These are phyloP conservation scores for Calephelis virginiensis DNA, from an alignment of 1,140 invertebrate genomes.

Conservation along the genomic window DNA sequence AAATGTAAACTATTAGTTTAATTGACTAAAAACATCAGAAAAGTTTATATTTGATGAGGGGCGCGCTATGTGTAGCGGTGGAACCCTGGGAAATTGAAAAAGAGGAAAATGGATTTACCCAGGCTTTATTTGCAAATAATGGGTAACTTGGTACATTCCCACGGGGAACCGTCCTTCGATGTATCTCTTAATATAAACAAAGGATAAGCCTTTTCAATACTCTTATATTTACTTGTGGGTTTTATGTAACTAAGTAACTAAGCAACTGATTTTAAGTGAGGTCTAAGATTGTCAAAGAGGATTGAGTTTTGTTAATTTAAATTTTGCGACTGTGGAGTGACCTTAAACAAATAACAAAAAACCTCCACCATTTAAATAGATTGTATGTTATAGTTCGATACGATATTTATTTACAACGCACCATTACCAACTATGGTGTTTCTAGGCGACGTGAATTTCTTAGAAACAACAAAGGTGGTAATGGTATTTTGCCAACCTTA, in stretches of 20 bases:
- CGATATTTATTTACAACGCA: no score
- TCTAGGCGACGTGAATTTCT: no score
- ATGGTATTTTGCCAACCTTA: no score
- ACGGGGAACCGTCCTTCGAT: neutral
- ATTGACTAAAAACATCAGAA: slow-evolving; percentile 63
- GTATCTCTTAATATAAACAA: slow-evolving; percentile 8
- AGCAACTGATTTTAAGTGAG: no score
- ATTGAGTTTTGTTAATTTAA: no score
- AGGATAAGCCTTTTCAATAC: slow-evolving; percentile 13
- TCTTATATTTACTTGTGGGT: neutral
- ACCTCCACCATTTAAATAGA: no score
- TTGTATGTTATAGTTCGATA: no score
- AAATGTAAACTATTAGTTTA: slow-evolving; percentile 34
- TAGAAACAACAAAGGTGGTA: no score
- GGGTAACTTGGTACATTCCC: slow-evolving; percentile 23
- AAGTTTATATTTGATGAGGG: slow-evolving; percentile 70
- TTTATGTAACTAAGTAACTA: neutral
- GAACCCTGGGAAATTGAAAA: slow-evolving; percentile 50
- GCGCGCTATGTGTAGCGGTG: slow-evolving; percentile 53
- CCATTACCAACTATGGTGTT: no score
- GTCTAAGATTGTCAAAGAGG: no score
- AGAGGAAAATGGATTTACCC: slow-evolving; percentile 52
- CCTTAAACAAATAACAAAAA: no score
- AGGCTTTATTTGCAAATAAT: slow-evolving; percentile 57
- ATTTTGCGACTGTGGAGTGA: no score